Evolutionary conservation across 2,888 invertebrate species (phyloP).

Genomic region (Andrena marginata): DNA sequence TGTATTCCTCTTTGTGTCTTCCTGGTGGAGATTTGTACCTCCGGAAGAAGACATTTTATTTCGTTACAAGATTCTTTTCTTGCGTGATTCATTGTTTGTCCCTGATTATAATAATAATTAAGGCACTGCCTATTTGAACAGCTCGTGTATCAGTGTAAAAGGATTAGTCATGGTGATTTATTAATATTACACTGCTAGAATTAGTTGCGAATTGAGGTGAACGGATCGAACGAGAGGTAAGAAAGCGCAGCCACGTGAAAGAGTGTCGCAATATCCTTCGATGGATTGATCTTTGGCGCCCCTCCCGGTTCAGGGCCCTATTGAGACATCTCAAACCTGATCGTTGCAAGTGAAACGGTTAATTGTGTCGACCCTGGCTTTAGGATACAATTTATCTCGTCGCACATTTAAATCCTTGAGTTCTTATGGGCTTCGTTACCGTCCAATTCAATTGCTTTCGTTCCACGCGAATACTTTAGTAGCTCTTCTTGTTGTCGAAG

Average conservation of each 20-base stretch:
- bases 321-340: constrained; percentile 25
- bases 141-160: background rate
- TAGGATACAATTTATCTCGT: constrained; percentile 8
- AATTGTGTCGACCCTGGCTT: background rate
- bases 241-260: constrained; percentile 23
- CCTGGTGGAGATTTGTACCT: background rate
- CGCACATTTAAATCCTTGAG: background rate
- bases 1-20: background rate
- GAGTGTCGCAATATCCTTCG: constrained; percentile 42
- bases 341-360: constrained; percentile 10
- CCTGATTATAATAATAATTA: background rate
- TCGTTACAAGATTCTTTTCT: background rate
- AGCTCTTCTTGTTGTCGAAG: background rate
- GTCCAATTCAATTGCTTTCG: constrained; percentile 10
- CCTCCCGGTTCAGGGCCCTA: constrained; percentile 17
- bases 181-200: background rate
- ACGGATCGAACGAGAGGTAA: constrained; percentile 27
- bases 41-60: constrained; percentile 1
- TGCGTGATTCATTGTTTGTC: background rate
- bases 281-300: constrained; percentile 48
- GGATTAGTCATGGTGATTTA: too few relatives aligned
- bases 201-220: constrained; percentile 25
- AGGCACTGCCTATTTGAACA: constrained; percentile 1
- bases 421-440: constrained; percentile 20
- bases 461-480: constrained; percentile 11